These are phyloP conservation scores for Hormaphis cornu DNA, from an alignment of 1,140 invertebrate genomes.

Conservation along the genomic window DNA sequence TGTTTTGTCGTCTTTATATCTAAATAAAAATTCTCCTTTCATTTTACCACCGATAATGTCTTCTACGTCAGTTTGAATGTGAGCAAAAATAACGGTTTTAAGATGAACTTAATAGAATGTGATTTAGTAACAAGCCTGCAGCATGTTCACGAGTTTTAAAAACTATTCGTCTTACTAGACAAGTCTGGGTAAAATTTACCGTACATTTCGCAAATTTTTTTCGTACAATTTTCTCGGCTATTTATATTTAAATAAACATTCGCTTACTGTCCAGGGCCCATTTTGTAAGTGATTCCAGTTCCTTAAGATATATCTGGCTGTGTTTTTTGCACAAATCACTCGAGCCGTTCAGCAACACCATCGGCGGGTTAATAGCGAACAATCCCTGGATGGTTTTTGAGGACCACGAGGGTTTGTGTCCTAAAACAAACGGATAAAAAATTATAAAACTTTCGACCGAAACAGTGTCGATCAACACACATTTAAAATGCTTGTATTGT, in stretches of 20 bases:
- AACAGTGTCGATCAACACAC: not conserved
- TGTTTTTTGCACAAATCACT: conserved; percentile 42
- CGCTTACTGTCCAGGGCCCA: conserved; percentile 54
- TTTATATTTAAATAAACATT: not conserved
- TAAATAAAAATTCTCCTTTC: too few species aligned
- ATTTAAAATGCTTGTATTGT: not conserved
- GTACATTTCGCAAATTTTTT: conserved; percentile 35
- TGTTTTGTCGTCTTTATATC: too few species aligned
- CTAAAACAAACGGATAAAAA: not conserved
- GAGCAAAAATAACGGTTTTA: too few species aligned
- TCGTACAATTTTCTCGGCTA: not conserved
- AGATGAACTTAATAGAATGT: too few species aligned
- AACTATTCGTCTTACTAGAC: too few species aligned
- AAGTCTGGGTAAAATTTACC: conserved; percentile 19
- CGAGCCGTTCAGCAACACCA: conserved; percentile 33
- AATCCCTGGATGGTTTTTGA: not conserved
- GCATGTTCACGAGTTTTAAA: too few species aligned
- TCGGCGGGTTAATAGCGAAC: conserved; percentile 19
- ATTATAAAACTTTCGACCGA: not conserved
- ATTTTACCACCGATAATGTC: too few species aligned
- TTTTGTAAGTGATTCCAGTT: conserved; percentile 46
- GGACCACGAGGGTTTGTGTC: not conserved
- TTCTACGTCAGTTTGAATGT: too few species aligned
- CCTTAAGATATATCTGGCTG: conserved; percentile 43
- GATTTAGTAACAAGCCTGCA: too few species aligned